These are phyloP conservation scores for Notoglanidium macrostoma DNA, from an alignment of 2,797 vertebrate species.

Conservation along the genomic window DNA sequence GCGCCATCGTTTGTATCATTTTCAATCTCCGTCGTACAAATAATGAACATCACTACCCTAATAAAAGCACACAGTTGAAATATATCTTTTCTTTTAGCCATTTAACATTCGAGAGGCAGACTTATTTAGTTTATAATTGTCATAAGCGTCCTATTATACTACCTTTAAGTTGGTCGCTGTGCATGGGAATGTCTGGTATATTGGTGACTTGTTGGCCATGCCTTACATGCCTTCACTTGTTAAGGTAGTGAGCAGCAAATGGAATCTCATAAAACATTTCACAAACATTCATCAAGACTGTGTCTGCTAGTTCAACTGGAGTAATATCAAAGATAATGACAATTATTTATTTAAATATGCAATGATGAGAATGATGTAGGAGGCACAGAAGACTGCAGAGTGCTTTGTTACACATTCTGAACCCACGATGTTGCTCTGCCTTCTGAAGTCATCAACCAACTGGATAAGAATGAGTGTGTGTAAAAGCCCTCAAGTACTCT, in stretches of 20 bases:
- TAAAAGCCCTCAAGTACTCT: too few species aligned
- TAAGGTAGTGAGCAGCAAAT: background rate
- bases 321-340: background rate
- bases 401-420: too few species aligned
- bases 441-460: too few species aligned
- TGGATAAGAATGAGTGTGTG: too few species aligned
- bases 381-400: too few species aligned
- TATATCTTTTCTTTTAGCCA: background rate
- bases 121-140: background rate
- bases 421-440: too few species aligned
- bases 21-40: background rate
- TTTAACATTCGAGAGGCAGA: background rate
- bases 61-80: background rate
- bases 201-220: constrained; percentile 2
- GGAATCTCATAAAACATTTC: background rate
- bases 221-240: background rate
- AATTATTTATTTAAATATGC: too few species aligned
- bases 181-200: background rate
- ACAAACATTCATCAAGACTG: background rate
- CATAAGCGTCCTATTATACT: background rate
- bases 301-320: background rate
- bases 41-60: background rate
- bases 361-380: too few species aligned
- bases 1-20: background rate
- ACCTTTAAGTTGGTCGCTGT: background rate